Percentiles rank a stretch among this genome's conserved stretches.
Evolutionary conservation across 2,113 vertebrate genomes (phyloP).

Genomic region (Neolamprologus toae): DNA sequence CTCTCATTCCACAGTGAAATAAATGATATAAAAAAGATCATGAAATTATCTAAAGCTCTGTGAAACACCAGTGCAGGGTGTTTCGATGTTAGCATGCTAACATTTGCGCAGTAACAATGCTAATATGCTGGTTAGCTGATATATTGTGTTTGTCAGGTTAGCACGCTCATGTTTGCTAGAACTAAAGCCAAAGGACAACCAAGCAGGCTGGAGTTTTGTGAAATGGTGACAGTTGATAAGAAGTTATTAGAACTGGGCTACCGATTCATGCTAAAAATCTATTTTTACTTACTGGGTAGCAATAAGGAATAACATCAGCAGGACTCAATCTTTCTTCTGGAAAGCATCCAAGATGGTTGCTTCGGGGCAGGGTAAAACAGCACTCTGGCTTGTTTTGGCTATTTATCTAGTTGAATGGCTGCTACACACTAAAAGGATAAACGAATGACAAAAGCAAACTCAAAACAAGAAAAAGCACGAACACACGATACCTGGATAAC

Average conservation of each 20-base stretch:
- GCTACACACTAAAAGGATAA: neutral
- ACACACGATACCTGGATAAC: neutral
- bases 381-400: neutral
- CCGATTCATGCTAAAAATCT: neutral
- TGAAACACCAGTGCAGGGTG: neutral
- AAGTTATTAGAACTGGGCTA: neutral
- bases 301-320: neutral
- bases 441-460: neutral
- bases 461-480: neutral
- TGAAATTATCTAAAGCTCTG: neutral
- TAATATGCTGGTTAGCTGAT: neutral
- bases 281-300: neutral
- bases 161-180: neutral
- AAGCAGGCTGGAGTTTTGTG: neutral
- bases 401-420: neutral
- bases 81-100: neutral
- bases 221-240: neutral
- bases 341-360: neutral
- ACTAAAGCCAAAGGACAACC: neutral
- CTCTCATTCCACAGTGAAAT: neutral
- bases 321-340: neutral
- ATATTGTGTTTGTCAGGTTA: neutral
- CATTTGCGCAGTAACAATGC: neutral
- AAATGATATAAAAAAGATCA: neutral
- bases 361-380: neutral